Conservation (phyloP, 2,888 invertebrate species). For the Caenorhabditis sinica region DNA sequence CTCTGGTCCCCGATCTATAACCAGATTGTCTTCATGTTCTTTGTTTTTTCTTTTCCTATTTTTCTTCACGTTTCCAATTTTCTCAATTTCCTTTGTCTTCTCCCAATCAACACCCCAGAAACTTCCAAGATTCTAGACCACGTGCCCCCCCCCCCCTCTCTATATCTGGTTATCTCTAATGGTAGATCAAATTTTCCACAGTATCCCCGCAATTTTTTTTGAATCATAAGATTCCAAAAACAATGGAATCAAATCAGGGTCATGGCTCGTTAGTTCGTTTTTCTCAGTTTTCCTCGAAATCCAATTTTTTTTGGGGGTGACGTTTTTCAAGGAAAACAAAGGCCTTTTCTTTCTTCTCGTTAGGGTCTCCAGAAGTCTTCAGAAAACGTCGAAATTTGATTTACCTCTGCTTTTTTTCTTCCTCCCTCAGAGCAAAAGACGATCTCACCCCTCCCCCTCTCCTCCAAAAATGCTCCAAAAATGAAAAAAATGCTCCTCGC, state of each 20-base stretch:
- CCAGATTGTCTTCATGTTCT: background rate
- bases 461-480: background rate
- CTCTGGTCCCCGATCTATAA: background rate
- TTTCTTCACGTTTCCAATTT: background rate
- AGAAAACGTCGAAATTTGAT: background rate
- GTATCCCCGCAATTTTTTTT: background rate
- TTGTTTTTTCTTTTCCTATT: background rate
- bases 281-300: conserved; percentile 15
- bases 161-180: too few relatives aligned
- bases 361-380: background rate
- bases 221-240: background rate
- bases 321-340: conserved; percentile 41
- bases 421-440: conserved; percentile 14
- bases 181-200: background rate
- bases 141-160: too few relatives aligned
- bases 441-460: conserved; percentile 16
- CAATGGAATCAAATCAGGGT: background rate
- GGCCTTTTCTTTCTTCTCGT: background rate
- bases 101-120: background rate
- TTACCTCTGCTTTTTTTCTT: background rate
- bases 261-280: background rate
- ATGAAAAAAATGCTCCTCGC: background rate
- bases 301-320: conserved; percentile 39
- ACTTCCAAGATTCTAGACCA: too few relatives aligned
- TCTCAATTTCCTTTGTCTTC: background rate